Evolutionary conservation across 2,113 vertebrate genomes (phyloP).

Genomic region (Scomber japonicus): DNA sequence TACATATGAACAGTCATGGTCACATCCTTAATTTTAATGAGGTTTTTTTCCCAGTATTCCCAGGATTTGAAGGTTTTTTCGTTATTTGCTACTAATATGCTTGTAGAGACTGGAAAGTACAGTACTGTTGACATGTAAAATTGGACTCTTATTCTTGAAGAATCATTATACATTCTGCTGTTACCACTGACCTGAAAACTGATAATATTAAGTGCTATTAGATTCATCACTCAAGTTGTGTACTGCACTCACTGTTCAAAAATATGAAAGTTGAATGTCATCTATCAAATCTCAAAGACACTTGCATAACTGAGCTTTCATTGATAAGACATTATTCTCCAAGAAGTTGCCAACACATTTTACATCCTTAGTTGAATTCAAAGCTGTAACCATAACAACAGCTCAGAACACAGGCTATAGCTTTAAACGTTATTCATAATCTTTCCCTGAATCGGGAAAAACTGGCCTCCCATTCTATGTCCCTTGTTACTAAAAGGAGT

Average conservation of each 20-base stretch:
- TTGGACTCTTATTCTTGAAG: no score
- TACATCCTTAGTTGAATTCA: constrained; percentile 15
- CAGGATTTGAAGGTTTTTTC: background rate
- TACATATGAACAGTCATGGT: background rate
- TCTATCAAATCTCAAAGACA: background rate
- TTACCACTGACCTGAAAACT: background rate
- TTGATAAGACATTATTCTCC: background rate
- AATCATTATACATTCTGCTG: no score
- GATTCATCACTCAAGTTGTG: background rate
- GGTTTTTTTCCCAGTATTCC: background rate
- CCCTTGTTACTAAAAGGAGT: no score
- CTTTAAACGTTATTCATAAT: background rate
- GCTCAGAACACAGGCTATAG: background rate
- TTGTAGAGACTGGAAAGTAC: background rate
- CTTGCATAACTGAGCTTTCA: constrained; percentile 17
- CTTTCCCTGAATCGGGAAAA: background rate
- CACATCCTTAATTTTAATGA: no score
- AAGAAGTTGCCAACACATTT: constrained; percentile 3
- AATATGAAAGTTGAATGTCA: constrained; percentile 29
- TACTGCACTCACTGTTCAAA: constrained; percentile 8
- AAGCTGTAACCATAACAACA: background rate
- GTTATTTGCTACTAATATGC: background rate
- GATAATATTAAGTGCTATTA: background rate
- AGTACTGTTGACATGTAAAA: no score
- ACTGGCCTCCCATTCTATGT: background rate